Conservation (phyloP, 2,888 invertebrate species). For the Chironomus riparius region DNA sequence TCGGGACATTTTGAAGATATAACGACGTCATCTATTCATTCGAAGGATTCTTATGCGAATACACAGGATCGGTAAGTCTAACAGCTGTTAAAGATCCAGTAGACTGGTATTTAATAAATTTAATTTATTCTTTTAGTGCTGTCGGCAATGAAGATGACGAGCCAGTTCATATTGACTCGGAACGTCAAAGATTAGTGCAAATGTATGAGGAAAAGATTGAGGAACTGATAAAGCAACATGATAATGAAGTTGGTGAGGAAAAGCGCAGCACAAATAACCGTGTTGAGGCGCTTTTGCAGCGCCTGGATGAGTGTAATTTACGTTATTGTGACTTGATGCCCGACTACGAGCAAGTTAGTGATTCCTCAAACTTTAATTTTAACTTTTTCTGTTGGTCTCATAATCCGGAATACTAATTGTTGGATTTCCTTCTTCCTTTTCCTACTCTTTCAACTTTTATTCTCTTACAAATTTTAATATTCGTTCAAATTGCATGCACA, state of each 20-base stretch:
- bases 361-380: constrained; percentile 9
- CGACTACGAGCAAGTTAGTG: constrained; percentile 51
- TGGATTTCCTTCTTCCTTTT: background rate
- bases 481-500: constrained; percentile 26
- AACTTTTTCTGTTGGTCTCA: constrained; percentile 24
- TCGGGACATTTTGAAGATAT: constrained; percentile 82
- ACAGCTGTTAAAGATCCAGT: background rate
- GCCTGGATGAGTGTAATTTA: constrained; percentile 64
- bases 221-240: constrained; percentile 57
- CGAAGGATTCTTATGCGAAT: constrained; percentile 59
- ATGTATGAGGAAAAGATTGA: constrained; percentile 67
- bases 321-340: constrained; percentile 69
- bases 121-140: constrained; percentile 38
- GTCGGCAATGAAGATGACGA: constrained; percentile 35
- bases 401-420: background rate
- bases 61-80: constrained; percentile 43
- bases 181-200: constrained; percentile 57
- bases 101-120: constrained; percentile 36
- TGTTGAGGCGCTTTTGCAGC: constrained; percentile 61
- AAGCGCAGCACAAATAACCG: constrained; percentile 73
- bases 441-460: background rate
- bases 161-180: constrained; percentile 50
- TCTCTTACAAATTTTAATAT: too few relatives aligned
- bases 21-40: constrained; percentile 64
- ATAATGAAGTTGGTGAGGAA: constrained; percentile 58